These are phyloP conservation scores for Thalassarche chlororhynchos DNA, from an alignment of 2,113 vertebrate species.

Conservation along the genomic window DNA sequence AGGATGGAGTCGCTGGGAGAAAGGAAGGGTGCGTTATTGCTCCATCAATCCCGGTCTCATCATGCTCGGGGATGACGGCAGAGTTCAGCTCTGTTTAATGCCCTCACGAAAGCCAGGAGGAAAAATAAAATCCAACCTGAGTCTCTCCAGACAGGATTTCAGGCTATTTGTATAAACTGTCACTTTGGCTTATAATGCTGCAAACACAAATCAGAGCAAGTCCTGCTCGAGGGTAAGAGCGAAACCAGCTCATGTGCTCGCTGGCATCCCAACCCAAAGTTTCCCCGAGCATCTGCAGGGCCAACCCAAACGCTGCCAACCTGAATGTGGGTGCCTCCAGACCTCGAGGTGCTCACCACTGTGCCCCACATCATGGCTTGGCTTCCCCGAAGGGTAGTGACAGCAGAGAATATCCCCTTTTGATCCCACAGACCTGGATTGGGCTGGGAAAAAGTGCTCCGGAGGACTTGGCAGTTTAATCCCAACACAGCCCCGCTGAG, in stretches of 20 bases:
- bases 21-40: neutral
- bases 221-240: neutral
- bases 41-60: neutral
- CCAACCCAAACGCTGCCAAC: neutral
- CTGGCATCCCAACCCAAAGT: neutral
- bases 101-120: neutral
- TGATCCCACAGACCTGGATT: neutral
- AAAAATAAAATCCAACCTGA: neutral
- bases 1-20: neutral
- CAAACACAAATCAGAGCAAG: neutral
- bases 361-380: too few species aligned
- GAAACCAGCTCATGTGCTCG: neutral
- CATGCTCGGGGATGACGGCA: rapidly evolving
- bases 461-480: neutral
- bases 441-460: neutral
- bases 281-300: neutral
- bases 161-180: neutral
- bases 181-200: neutral
- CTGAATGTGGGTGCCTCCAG: neutral
- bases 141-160: neutral
- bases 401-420: neutral
- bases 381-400: neutral
- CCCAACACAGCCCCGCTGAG: neutral
- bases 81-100: neutral
- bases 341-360: neutral